Evolutionary conservation across 2,113 vertebrate genomes (phyloP).

Genomic region (human): GRCh38 chr7:47335001-47335500

Average conservation of each 20-base stretch:
- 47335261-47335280: not conserved
- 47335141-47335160: not conserved
- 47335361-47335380: too few relatives aligned
- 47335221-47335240: too few relatives aligned
- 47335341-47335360: rapidly evolving
- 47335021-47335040: not conserved
- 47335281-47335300: not conserved
- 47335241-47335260: rapidly evolving
- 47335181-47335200: not conserved
- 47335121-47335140: not conserved
- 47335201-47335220: rapidly evolving
- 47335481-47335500: not conserved
- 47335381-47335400: not conserved
- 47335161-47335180: rapidly evolving
- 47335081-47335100: not conserved
- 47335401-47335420: not conserved
- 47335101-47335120: not conserved
- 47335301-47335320: too few relatives aligned
- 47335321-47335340: not conserved
- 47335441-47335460: not conserved
- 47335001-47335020: not conserved
- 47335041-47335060: not conserved
- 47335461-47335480: not conserved
- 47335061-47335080: not conserved
- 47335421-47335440: not conserved